Evolutionary conservation across 1,140 invertebrate genomes (phyloP), one percentile per base, ranked within the genome.

Genomic region (Drosophila pruinosa): DNA sequence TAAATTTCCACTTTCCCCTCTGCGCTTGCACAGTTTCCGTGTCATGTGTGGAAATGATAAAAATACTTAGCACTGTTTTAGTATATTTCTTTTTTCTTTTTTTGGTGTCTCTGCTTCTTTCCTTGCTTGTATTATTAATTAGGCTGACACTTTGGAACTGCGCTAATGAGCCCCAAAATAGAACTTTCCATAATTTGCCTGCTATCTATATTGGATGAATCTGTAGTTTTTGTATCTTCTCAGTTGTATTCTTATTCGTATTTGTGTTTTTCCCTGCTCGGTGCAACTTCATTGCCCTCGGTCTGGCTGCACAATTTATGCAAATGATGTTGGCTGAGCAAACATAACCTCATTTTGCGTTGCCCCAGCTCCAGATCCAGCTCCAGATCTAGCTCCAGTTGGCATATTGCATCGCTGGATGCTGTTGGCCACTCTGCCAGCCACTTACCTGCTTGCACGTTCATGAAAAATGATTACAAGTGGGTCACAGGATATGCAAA

Each of bases 401-500:
- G n/a, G 43, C 67, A 72, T 72, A 75, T 61, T 59, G 71, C 62
- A 56, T n/a, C 67, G 62, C 62, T 80, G 62, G 67, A 79, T 75
- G 24, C 15, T 59, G 45, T 43, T 58, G 72, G 59, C 61, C 50
- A 59, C 72, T 48, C 50, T 38, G 28, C 45, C 39, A 56, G 34
- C 21, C 24, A 39, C n/a, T 48, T 53, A 54, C 34, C 62, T 48
- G 43, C 47, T 52, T 22, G 70, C 78, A 82, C 82, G 78, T 72
- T 77, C 78, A 82, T 82, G 82, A 88, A 88, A 86, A 89, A 88
- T 88, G 71, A 89, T 88, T 89, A 82, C 78, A 88, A 88, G 78
- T 88, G 82, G 82, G 82, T 88, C 82, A 88, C 82, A 88, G 82
- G 82, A 88, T 89, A 88, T 88, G 82, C 82, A 88, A 88, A 89